A percentile compares a stretch with the other conserved stretches of the same genome.
These are phyloP conservation scores for Orussus abietinus DNA, from an alignment of 1,140 invertebrate genomes.

Conservation along the genomic window DNA sequence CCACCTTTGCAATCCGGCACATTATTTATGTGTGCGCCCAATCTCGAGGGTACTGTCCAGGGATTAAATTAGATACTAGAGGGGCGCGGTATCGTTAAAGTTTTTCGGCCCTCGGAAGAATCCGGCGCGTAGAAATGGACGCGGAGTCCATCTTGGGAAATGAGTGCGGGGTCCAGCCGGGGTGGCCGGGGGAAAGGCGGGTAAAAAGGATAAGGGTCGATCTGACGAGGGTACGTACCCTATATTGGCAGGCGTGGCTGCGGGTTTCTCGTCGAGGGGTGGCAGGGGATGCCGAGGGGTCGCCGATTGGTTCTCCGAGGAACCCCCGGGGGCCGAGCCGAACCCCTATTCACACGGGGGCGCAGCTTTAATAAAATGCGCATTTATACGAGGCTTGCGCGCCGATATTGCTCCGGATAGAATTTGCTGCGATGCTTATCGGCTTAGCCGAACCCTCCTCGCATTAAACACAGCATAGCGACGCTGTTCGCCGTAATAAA, in stretches of 20 bases:
- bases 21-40: too few relatives aligned
- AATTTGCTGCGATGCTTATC: constrained; percentile 24
- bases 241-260: constrained; percentile 55
- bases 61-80: constrained; percentile 1
- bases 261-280: constrained; percentile 30
- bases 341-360: constrained; percentile 20
- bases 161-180: constrained; percentile 39
- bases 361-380: constrained; percentile 44
- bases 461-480: constrained; percentile 18
- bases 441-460: constrained; percentile 8
- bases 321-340: constrained; percentile 14
- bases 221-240: constrained; percentile 39
- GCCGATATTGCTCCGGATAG: constrained; percentile 24
- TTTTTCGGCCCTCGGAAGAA: constrained; percentile 1
- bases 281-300: constrained; percentile 37
- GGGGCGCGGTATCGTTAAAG: constrained; percentile 1
- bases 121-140: constrained; percentile 11
- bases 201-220: constrained; percentile 41
- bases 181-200: constrained; percentile 32
- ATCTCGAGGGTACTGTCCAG: too few relatives aligned
- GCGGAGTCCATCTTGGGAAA: constrained; percentile 49
- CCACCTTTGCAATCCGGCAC: too few relatives aligned
- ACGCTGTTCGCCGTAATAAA: constrained; percentile 1
- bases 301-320: constrained; percentile 45
- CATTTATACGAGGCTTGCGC: constrained; percentile 36